Evolutionary conservation across 2,888 invertebrate genomes (phyloP).

Genomic region (Macrosiphum euphorbiae): DNA sequence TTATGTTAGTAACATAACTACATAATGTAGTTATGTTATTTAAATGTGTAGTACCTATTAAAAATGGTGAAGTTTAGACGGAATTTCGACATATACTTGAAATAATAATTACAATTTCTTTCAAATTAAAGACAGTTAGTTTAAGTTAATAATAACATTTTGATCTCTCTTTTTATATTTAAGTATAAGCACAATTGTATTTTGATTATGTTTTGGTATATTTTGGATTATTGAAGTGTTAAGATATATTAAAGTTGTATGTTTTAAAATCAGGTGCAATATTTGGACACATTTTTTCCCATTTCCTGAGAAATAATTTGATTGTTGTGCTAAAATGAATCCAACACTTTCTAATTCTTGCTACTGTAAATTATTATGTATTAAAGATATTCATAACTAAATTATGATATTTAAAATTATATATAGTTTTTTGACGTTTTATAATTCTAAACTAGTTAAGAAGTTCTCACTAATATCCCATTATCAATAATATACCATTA

Average conservation of each 20-base stretch:
- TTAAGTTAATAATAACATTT: neutral
- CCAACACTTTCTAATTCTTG: neutral
- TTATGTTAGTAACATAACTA: no score
- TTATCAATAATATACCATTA: neutral
- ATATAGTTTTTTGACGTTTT: neutral
- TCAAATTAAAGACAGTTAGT: neutral
- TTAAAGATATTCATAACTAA: neutral
- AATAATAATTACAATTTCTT: neutral
- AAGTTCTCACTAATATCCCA: neutral
- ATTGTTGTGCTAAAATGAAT: neutral
- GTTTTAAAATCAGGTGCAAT: neutral
- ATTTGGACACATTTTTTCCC: neutral
- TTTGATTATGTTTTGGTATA: neutral
- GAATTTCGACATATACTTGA: neutral
- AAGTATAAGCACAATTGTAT: neutral
- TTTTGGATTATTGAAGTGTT: neutral
- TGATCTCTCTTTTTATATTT: neutral
- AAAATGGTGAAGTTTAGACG: neutral
- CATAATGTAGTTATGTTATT: neutral
- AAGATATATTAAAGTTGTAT: neutral
- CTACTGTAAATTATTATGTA: neutral
- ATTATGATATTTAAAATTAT: no score
- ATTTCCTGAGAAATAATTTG: neutral
- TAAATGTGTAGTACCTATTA: neutral
- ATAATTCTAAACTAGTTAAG: neutral